Evolutionary conservation across 2,888 invertebrate species (phyloP), one percentile per base, ranked within the genome.

Genomic region (Synergus gifuensis): DNA sequence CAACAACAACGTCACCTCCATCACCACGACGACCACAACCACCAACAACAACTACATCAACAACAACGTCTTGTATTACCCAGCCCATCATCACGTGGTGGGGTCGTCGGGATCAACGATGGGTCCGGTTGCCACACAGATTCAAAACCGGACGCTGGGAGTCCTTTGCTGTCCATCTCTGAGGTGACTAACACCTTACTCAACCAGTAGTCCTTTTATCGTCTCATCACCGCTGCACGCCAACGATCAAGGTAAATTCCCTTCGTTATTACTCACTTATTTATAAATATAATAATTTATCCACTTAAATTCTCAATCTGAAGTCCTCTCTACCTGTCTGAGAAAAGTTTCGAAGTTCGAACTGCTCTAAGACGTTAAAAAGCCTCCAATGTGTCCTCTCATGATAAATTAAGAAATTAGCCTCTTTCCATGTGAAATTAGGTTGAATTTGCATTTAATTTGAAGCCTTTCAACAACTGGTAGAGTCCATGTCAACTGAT

Each of bases 101-200:
- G 90, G 83, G 85, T 88, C 88, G 82, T 88, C 88, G 83, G 86
- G 83, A 83, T 85, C 87, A 81, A 87, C 86, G 87, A 88, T 89
- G 88, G 86, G 81, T 89, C 93, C 91, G 91, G 93, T 88, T 93
- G 93, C 91, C 91, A 92, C 90, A 69, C 90, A 90, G 91, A 91
- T 90, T 91, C 93, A 90, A 93, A 93, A 90, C 91, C 94, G 90
- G 93, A 92, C 92, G 88, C 92, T 93, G 94, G 95, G 93, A 95
- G 95, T 94, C 95, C 95, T 93, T 89, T 95, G 94, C 90, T 95
- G 93, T 95, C 96, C 93, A 95, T 96, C 94, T 95, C 95, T 92
- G 95, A 96, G 94, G 96, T 96, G 93, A 96, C 96, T 90, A 95
- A 96, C 93, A 95, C 96, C 88, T 92, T 96, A 90, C 94, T 96